Base-by-base conservation (phyloP, 2,113 vertebrate species). In the Apaloderma vittatum region DNA sequence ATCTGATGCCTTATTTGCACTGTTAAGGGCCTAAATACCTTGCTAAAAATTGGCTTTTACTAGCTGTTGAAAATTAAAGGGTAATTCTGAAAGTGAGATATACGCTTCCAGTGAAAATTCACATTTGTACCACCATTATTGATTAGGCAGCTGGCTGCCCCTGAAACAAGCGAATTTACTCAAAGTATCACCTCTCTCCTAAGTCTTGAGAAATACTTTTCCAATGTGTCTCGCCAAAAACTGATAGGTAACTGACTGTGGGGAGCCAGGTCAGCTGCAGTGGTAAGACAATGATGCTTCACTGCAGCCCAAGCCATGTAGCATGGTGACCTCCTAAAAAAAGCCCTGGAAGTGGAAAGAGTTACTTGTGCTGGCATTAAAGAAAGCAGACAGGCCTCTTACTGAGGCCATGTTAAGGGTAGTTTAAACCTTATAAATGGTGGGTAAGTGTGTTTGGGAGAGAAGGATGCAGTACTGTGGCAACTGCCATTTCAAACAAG, bases 391-490 rank as follows among this genome's bases (percentile, higher is more conserved):
- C 6, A 15, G 2, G 29, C 19, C 32, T 91, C 85, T 67, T 43
- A 57, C 12, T 55, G 12, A 40, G 52, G 7, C 29, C 36, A 4
- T 12, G 32, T 11, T 81, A 32, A 61, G 29, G 15, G 14, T 88
- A 19, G 52, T 26, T 91, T 51, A 52, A 70, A 30, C 11, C 6
- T 73, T 27, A 6, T 11, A 55, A 43, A 27, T 45, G 11, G 24
- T 40, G 51, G 14, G 11, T 66, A 49, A 63, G 22, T 23, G 37
- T 73, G 58, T 86, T 61, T 92, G 52, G 16, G 30, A 80, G 29
- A 72, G 40, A 75, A 55, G 26, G n/a, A 45, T 1, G 3, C 13
- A 1, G 0, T 68, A 32, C 17, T 0, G 1, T 21, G 16, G 14
- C 12, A 75, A 66, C 7, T 52, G 32, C 6, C 29, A 14, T 79